phyloP scores from a whole-genome alignment of 2,888 invertebrate genomes.

The Thereva unica region DNA sequence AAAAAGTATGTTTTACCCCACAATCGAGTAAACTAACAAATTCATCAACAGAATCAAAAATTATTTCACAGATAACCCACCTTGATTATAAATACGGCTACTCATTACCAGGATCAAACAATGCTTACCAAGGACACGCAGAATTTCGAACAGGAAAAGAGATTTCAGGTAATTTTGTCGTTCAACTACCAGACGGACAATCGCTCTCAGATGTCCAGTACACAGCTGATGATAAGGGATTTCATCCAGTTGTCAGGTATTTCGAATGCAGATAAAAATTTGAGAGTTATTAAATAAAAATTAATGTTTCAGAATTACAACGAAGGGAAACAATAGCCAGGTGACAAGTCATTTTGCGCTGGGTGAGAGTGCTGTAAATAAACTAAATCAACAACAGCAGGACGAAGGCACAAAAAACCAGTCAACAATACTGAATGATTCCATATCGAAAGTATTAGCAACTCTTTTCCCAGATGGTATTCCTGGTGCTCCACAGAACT shows the following conservation, averaged over 20 bases:
- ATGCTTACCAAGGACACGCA: conserved; percentile 56
- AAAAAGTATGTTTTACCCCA: not conserved
- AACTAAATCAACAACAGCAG: conserved; percentile 9
- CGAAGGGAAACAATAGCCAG: conserved; percentile 58
- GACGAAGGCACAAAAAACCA: not conserved
- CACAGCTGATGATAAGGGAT: conserved; percentile 67
- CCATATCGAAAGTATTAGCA: conserved; percentile 16
- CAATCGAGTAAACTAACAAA: not conserved
- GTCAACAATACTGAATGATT: conserved; percentile 5
- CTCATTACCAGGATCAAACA: conserved; percentile 55
- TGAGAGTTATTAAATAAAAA: not conserved
- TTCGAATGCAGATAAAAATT: not conserved
- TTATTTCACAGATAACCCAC: conserved; percentile 51
- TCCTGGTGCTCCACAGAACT: not conserved
- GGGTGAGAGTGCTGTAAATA: conserved; percentile 59
- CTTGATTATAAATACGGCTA: conserved; percentile 63
- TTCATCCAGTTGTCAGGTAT: conserved; percentile 64
- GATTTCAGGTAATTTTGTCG: conserved; percentile 58
- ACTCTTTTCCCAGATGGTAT: conserved; percentile 26
- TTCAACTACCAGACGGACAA: conserved; percentile 50
- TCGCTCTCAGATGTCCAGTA: conserved; percentile 64
- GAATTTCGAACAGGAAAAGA: conserved; percentile 59
- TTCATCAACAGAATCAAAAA: not conserved
- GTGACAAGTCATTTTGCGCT: conserved; percentile 59
- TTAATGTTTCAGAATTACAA: conserved; percentile 52